Evolutionary conservation across 2,888 invertebrate species (phyloP), one percentile per base, ranked within the genome.

Genomic region (Dryomyza anilis): DNA sequence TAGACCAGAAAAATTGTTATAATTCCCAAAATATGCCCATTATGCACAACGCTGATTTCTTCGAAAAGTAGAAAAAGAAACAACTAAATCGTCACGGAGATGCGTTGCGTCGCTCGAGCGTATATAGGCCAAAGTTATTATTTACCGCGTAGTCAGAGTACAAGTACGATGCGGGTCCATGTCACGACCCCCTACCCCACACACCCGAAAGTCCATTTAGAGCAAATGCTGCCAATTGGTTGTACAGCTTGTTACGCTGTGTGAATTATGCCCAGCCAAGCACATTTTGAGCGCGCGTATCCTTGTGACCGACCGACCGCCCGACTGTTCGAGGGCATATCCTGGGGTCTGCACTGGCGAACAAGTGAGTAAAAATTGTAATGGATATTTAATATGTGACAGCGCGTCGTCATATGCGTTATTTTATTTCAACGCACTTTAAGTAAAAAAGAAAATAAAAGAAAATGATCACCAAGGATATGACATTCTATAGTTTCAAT

Each of bases 391-490:
- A 55, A 33, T 55, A 36, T 21, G 55, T 21, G 27, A 16, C 6
- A 23, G 33, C 36, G 19, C 30, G 19, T 55, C 21, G 21, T 10
- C 21, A 25, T 52, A 25, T n/a, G 50, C 10, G 7, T n/a, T n/a
- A n/a, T n/a, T n/a, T n/a, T n/a, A 52, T 43, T n/a, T 27, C 16
- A 7, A 29, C 23, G 50, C 50, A 52, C 50, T 52, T 29, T 29
- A 25, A 55, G 55, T 27, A 33, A 23, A 53, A 10, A 12, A n/a
- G 21, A 19, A 25, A 50, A 21, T 33, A 33, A 55, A 14, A 14
- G 7, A 30, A 46, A 59, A 21, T 46, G 46, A 33, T 46, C 48
- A 48, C 59, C 48, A 46, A 48, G 59, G 33, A 59, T 55, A 55
- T 46, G 16, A n/a, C n/a, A n/a, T n/a, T 16, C 16, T 12, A 33